Evolutionary conservation across 2,797 vertebrate genomes (phyloP), one percentile per base, ranked within the genome.

Genomic region (Macropodus opercularis): DNA sequence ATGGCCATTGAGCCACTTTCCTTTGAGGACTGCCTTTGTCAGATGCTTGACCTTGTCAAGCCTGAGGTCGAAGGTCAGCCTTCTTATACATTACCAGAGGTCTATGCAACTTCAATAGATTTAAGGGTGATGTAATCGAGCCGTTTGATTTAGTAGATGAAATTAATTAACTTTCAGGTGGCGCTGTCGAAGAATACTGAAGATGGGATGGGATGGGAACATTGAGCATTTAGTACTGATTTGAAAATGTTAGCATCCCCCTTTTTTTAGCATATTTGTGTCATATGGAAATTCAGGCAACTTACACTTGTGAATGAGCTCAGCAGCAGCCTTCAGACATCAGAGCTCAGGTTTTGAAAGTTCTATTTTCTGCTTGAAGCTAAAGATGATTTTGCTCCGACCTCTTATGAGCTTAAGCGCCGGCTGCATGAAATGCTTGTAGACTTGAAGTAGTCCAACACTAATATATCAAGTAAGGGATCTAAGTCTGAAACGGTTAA

Each of bases 31-130:
- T 97, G 95, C 71, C 93, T 98, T 17, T 98, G 97, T 89, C 96
- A 98, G 90, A 96, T 98, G 95, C 91, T 99, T 15, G 97, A 99
- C 87, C 93, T 98, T 1, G 95, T 98, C 62, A 94, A 93, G 77
- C 96, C 97, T 0, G 92, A 93, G 53, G 80, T 77, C 19, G 88
- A 94, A 93, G 95, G 96, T 98, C 53, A 69, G 88, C 38, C 38
- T 31, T 55, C 26, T 27, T 17, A 60, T 69, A 24, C 60, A 15
- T 29, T 49, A n/a, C n/a, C 34, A 38, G 51, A 43, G 15, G 58
- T 57, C 46, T 69, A 29, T 64, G 13, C 60, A 52, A 7, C 4
- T 23, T 40, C 1, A 53, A 56, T 32, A 42, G 21, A 34, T 62
- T 35, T 31, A 13, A 24, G 29, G 5, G 3, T 5, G 4, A 27